These are phyloP conservation scores for Craniophora ligustri DNA, from an alignment of 2,888 invertebrate species.

Conservation along the genomic window DNA sequence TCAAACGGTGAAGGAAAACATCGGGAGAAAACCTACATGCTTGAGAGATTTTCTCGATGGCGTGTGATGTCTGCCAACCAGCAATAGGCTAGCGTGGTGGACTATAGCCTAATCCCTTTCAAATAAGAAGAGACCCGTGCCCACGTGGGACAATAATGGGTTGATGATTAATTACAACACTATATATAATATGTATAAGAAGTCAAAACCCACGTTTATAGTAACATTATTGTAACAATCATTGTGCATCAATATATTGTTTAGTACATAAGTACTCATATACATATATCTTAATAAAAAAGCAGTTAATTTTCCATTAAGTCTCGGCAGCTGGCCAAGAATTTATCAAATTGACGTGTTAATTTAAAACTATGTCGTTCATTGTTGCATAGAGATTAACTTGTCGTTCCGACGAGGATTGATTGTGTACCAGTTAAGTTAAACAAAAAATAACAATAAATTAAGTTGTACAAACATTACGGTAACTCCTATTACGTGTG, in stretches of 20 bases:
- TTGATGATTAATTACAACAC: no score
- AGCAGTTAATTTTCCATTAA: constrained; percentile 28
- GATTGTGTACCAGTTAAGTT: constrained; percentile 55
- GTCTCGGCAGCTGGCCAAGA: constrained; percentile 26
- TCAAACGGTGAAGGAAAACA: no score
- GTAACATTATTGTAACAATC: constrained; percentile 4
- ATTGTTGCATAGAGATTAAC: constrained; percentile 59
- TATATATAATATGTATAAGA: no score
- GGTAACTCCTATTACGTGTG: background rate
- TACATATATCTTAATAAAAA: constrained; percentile 3
- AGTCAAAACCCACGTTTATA: no score
- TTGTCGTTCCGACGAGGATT: constrained; percentile 60
- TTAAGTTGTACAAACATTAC: constrained; percentile 35
- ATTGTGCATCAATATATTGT: no score
- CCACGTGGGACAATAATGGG: no score
- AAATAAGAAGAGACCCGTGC: no score
- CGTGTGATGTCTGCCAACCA: no score
- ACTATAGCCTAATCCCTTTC: no score
- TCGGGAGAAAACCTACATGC: no score
- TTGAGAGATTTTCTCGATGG: no score
- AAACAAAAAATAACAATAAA: constrained; percentile 49
- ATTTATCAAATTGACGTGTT: constrained; percentile 52
- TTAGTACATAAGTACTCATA: background rate
- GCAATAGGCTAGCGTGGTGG: no score
- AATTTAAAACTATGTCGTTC: constrained; percentile 48